Evolutionary conservation across 1,140 invertebrate genomes (phyloP).

Genomic region (Saccostrea cuccullata): DNA sequence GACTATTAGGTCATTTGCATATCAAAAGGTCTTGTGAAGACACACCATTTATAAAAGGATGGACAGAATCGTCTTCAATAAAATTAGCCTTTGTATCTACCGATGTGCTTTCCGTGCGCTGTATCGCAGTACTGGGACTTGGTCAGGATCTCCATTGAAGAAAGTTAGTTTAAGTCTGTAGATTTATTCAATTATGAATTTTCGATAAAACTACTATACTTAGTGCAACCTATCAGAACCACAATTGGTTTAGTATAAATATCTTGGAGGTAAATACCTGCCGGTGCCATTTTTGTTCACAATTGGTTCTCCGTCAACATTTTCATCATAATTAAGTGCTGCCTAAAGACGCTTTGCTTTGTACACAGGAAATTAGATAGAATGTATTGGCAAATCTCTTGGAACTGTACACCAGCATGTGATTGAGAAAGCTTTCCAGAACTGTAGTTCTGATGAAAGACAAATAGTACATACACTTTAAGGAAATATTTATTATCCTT

Average conservation of each 20-base stretch:
- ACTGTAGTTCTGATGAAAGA: conserved; percentile 11
- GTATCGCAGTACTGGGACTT: no score
- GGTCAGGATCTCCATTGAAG: no score
- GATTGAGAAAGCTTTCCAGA: conserved; percentile 37
- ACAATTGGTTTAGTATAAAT: not conserved
- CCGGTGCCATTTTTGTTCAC: not conserved
- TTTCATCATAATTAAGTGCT: not conserved
- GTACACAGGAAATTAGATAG: not conserved
- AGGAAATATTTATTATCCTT: not conserved
- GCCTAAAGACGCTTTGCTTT: conserved; percentile 25
- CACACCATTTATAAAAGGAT: no score
- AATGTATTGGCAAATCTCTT: conserved; percentile 27
- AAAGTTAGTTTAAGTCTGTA: no score
- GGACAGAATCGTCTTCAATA: no score
- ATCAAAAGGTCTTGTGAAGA: no score
- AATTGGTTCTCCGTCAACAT: not conserved
- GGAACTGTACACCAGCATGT: conserved; percentile 25
- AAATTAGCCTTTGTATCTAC: no score
- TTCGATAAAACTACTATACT: no score
- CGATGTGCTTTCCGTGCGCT: no score
- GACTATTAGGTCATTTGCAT: no score
- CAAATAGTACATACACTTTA: not conserved
- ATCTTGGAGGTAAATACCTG: conserved; percentile 6
- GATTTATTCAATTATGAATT: no score
- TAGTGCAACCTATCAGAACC: not conserved